phyloP scores from a whole-genome alignment of 2,797 vertebrate genomes.

The Australoheros facetus region DNA sequence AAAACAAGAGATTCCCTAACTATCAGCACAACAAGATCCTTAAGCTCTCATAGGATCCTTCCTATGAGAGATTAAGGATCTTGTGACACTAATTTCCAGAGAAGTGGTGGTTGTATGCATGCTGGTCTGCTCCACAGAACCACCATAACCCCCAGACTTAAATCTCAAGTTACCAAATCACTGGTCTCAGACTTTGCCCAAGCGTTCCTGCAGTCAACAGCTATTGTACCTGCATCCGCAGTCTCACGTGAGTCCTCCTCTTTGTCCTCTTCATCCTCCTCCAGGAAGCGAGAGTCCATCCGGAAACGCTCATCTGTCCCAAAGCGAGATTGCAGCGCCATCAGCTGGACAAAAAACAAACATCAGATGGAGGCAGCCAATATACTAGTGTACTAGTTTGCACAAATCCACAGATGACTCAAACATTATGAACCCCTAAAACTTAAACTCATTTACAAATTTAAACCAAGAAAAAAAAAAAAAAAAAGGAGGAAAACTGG shows the following conservation, averaged over 20 bases:
- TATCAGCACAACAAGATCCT: not conserved
- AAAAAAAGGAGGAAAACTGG: too few relatives aligned
- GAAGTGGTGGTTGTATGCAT: not conserved
- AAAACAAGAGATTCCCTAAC: not conserved
- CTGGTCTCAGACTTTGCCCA: too few relatives aligned
- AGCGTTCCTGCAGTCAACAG: too few relatives aligned
- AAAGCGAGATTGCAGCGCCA: slow-evolving; percentile 90
- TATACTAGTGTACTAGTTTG: not conserved
- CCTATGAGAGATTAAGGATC: too few relatives aligned
- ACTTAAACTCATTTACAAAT: too few relatives aligned
- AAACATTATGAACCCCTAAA: not conserved
- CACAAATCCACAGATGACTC: not conserved
- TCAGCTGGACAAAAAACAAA: slow-evolving; percentile 79
- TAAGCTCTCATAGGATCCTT: not conserved
- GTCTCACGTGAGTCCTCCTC: slow-evolving; percentile 48
- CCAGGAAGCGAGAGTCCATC: slow-evolving; percentile 92
- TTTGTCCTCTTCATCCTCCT: slow-evolving; percentile 78
- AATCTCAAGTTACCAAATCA: too few relatives aligned
- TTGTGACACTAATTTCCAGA: too few relatives aligned
- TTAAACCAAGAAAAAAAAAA: too few relatives aligned
- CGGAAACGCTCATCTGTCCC: slow-evolving; percentile 91
- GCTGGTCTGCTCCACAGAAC: too few relatives aligned
- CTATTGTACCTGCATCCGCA: not conserved
- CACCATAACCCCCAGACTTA: too few relatives aligned
- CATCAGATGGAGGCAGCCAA: not conserved